Percentiles rank a stretch among this genome's conserved stretches.
Conservation (phyloP, 2,888 invertebrate species). For the Neoscelio sp. region DNA sequence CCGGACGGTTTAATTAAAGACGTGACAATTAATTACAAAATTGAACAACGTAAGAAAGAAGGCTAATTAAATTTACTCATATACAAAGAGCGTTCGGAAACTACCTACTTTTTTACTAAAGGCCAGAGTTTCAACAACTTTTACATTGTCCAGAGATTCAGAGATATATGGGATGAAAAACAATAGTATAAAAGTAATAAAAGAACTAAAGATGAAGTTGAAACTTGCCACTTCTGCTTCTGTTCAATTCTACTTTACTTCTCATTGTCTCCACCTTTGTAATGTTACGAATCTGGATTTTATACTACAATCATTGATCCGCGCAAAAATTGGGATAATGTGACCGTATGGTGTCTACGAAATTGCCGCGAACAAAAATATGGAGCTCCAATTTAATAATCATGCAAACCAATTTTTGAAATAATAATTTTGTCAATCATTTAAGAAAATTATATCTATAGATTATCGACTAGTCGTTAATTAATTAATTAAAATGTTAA, state of each 20-base stretch:
- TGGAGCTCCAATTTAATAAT: too few species aligned
- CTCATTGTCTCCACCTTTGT: constrained; percentile 58
- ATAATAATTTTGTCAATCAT: too few species aligned
- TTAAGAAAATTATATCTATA: too few species aligned
- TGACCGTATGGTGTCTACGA: constrained; percentile 35
- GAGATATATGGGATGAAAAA: constrained; percentile 51
- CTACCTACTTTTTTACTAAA: constrained; percentile 33
- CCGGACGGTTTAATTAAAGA: constrained; percentile 50
- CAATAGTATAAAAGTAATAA: constrained; percentile 50
- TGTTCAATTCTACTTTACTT: constrained; percentile 72
- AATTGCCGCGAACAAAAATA: constrained; percentile 31
- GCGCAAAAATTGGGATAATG: constrained; percentile 29
- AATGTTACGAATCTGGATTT: constrained; percentile 49
- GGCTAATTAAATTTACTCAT: constrained; percentile 55
- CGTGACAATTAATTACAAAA: constrained; percentile 44
- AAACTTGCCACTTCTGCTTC: constrained; percentile 75
- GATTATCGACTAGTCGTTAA: too few species aligned
- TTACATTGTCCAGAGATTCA: constrained; percentile 60
- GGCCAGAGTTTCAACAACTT: constrained; percentile 46
- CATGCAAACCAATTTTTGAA: too few species aligned
- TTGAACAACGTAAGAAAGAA: constrained; percentile 18
- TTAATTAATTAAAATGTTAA: too few species aligned
- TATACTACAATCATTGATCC: constrained; percentile 53
- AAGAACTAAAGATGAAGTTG: constrained; percentile 70
- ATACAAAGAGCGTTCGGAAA: constrained; percentile 38